Base-by-base conservation (phyloP, 2,113 vertebrate species). In the rat (Rattus norvegicus) region DNA sequence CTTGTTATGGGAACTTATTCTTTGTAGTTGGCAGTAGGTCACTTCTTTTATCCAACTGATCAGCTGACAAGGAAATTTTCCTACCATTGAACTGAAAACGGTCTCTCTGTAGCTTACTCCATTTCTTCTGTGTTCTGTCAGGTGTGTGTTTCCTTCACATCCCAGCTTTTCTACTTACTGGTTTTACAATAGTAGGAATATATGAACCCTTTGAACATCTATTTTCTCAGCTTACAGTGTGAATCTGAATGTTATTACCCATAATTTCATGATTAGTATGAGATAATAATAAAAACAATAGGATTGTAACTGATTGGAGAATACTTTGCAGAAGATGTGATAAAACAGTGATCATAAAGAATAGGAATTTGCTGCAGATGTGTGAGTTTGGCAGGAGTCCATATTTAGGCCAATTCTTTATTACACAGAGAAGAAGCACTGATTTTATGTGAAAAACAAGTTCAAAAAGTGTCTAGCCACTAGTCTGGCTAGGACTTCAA, bases 401-500 rank as follows among this genome's bases (percentile, higher is more conserved):
- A 19, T 47, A 79, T 13, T 77, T 0, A 85, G 16, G 10, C 86
- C 49, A 43, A 13, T 20, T 36, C 2, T 84, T 94, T 84, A 72
- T 20, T 30, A 1, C 13, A 75, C 61, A 88, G 47, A 54, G 56
- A 85, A 73, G 20, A 91, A 90, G 6, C 7, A 84, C 73, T 79
- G 39, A 79, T 56, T 81, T 81, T 11, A 61, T 54, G 28, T 56
- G 33, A 86, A 90, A 95, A 90, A 33, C 14, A 93, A 70, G n/a
- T 77, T 75, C 33, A 67, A 81, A 83, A 17, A 63, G 52, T 84
- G 56, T 63, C 24, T 43, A 63, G 39, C n/a, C 6, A 28, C 61
- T 49, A 47, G 22, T 95, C 86, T 92, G 22, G 16, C 79, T 89
- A 61, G 12, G 65, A 75, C 2, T 96, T 79, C 72, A 49, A 97